Evolutionary conservation across 2,113 vertebrate species (phyloP).

Genomic region (Crotalus helleri): DNA sequence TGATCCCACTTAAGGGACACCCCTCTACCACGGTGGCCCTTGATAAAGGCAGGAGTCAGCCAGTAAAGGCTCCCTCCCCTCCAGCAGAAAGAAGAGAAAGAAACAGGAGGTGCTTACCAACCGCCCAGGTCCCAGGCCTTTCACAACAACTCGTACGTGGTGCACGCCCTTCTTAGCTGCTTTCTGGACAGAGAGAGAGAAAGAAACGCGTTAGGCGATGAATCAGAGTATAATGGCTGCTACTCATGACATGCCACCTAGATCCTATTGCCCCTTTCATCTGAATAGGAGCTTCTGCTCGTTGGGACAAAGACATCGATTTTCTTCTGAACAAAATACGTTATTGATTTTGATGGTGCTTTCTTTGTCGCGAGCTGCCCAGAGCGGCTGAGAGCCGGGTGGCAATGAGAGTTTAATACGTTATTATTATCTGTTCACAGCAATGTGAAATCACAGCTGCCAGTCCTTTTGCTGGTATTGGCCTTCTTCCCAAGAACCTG

Average conservation of each 20-base stretch:
- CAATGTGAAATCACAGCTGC: background rate
- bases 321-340: background rate
- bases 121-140: slow-evolving; percentile 91
- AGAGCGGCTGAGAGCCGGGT: background rate
- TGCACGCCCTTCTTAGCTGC: slow-evolving; percentile 79
- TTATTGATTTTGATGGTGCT: background rate
- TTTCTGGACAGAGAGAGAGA: slow-evolving; percentile 74
- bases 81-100: background rate
- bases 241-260: background rate
- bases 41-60: background rate
- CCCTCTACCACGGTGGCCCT: background rate
- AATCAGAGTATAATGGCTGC: background rate
- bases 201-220: slow-evolving; percentile 18
- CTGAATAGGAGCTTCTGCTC: background rate
- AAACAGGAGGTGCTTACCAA: slow-evolving; percentile 69
- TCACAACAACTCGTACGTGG: slow-evolving; percentile 85
- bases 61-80: background rate
- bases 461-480: background rate
- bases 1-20: background rate
- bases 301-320: background rate
- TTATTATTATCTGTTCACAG: background rate
- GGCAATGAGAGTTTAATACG: background rate
- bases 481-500: background rate
- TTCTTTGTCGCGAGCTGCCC: background rate
- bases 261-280: background rate